Evolutionary conservation across 2,888 invertebrate genomes (phyloP).

Genomic region (Phyllotreta striolata): DNA sequence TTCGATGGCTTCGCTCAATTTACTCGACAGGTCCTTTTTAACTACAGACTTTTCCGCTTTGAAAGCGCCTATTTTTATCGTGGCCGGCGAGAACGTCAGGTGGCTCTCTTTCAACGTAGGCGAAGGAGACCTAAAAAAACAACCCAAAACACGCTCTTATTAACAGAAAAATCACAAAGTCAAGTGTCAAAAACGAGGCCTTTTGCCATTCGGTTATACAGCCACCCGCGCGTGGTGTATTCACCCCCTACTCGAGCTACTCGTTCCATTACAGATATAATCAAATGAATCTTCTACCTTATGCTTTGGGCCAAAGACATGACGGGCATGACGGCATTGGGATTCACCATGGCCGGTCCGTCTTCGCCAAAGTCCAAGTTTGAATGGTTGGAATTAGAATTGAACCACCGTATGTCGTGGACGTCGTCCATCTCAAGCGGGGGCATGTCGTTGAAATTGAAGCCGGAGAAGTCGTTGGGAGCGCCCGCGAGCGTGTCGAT

Average conservation of each 20-base stretch:
- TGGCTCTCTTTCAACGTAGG: slow-evolving; percentile 75
- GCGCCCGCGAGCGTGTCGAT: slow-evolving; percentile 82
- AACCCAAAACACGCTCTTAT: no score
- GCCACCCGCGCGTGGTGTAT: no score
- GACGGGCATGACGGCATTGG: slow-evolving; percentile 88
- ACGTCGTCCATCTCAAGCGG: slow-evolving; percentile 75
- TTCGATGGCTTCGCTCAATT: slow-evolving; percentile 61
- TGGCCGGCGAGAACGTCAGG: slow-evolving; percentile 75
- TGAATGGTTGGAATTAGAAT: slow-evolving; percentile 63
- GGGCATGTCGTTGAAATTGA: slow-evolving; percentile 70
- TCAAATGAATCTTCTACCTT: no score
- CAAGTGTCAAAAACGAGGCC: no score
- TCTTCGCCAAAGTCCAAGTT: slow-evolving; percentile 73
- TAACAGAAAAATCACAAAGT: no score
- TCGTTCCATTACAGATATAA: no score
- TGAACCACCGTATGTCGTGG: slow-evolving; percentile 66
- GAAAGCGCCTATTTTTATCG: slow-evolving; percentile 70
- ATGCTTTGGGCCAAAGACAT: slow-evolving; percentile 64
- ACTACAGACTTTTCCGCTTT: slow-evolving; percentile 65
- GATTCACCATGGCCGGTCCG: slow-evolving; percentile 82
- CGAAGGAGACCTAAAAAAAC: slow-evolving; percentile 61
- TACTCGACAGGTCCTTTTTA: slow-evolving; percentile 72
- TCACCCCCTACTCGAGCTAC: no score
- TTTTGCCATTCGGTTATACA: no score
- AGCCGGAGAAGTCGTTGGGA: slow-evolving; percentile 70